Percentiles rank a stretch among this genome's conserved stretches.
These are phyloP conservation scores for Heliconius congener DNA, from an alignment of 1,140 invertebrate species.

Conservation along the genomic window DNA sequence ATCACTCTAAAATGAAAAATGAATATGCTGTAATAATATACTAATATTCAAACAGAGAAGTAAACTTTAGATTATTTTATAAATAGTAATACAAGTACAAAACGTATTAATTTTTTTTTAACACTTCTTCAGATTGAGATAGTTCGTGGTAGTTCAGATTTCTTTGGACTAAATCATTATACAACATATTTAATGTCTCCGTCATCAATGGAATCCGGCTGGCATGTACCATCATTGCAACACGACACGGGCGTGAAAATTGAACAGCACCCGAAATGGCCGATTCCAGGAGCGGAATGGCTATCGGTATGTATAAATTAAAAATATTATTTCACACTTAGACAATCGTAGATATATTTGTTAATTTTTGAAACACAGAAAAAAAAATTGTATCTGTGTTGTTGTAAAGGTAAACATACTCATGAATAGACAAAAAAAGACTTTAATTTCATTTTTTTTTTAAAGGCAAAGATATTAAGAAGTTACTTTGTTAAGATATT, in stretches of 20 bases:
- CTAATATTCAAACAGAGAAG: too few relatives aligned
- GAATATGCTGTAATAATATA: too few relatives aligned
- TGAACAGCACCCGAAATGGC: constrained; percentile 78
- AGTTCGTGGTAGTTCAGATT: constrained; percentile 83
- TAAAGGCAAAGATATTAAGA: too few relatives aligned
- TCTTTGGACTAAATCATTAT: constrained; percentile 85
- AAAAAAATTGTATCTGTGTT: too few relatives aligned
- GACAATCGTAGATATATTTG: background rate
- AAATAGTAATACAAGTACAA: too few relatives aligned
- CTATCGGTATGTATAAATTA: constrained; percentile 68
- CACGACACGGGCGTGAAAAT: constrained; percentile 79
- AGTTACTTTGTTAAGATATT: too few relatives aligned
- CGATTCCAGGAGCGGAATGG: constrained; percentile 79
- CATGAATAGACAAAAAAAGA: too few relatives aligned
- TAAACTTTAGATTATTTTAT: too few relatives aligned
- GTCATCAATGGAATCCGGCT: constrained; percentile 50
- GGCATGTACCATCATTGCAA: constrained; percentile 75
- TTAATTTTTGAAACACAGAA: background rate
- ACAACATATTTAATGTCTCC: constrained; percentile 74
- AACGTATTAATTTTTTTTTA: too few relatives aligned
- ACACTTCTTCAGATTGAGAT: constrained; percentile 43
- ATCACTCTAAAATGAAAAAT: too few relatives aligned
- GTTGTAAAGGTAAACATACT: too few relatives aligned
- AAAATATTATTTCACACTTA: background rate
- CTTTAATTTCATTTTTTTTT: too few relatives aligned